phyloP scores from a whole-genome alignment of 2,888 invertebrate species.

The Drosophila paucipuncta region DNA sequence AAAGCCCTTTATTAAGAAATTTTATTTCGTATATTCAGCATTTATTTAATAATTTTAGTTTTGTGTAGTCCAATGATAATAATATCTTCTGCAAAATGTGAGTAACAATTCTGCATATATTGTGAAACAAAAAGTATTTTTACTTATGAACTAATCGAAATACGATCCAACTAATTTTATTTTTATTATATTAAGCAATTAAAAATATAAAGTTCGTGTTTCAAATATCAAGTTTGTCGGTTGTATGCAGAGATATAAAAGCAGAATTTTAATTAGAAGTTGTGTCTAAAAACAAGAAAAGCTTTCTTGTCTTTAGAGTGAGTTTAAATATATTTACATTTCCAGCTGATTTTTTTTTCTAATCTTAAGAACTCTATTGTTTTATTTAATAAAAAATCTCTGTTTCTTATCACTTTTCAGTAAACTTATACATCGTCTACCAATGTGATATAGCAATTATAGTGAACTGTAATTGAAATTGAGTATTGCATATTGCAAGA shows the following conservation, averaged over 20 bases:
- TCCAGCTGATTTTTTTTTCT: neutral
- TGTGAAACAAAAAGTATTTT: neutral
- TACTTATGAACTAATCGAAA: neutral
- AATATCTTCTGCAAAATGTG: too few relatives aligned
- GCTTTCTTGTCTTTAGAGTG: accelerated
- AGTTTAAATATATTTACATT: neutral
- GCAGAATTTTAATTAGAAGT: neutral
- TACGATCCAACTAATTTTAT: neutral
- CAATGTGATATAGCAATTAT: constrained; percentile 29
- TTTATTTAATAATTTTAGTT: neutral
- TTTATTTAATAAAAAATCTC: neutral
- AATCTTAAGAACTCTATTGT: neutral
- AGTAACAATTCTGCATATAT: neutral
- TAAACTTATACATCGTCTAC: neutral
- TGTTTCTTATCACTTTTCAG: neutral
- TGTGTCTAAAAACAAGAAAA: neutral
- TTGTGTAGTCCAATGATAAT: neutral
- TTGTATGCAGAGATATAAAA: neutral
- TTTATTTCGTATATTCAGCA: neutral
- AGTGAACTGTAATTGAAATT: constrained; percentile 46
- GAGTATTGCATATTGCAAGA: neutral
- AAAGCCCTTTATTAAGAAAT: accelerated
- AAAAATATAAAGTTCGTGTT: neutral
- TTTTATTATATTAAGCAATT: neutral
- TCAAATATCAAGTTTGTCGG: neutral